Base-by-base conservation (phyloP, 2,113 vertebrate genomes). In the Pseudorhombus dupliciocellatus region DNA sequence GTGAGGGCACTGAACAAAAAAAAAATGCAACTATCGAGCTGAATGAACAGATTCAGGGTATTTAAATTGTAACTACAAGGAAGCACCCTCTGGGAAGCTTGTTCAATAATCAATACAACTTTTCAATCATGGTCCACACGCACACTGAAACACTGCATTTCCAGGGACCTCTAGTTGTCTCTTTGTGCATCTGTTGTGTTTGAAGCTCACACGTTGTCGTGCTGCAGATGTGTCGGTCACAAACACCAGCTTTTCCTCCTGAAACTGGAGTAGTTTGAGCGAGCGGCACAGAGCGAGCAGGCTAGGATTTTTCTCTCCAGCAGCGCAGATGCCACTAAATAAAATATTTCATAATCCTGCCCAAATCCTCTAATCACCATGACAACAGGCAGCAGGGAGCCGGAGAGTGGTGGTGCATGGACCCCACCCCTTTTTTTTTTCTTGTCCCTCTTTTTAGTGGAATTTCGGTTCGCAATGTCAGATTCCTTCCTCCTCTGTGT, bases 301-400 rank as follows among this genome's bases (percentile, higher is more conserved):
- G 84, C 83, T 81, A 83, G 83, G 84, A 84, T 71, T 66, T 66
- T 88, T 83, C 86, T 92, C 89, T 88, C 84, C 88, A 88, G 85
- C 85, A 86, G 87, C 89, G 82, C 89, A 91, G 90, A 93, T 92
- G 91, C 91, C 91, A 89, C 91, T 93, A 93, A 94, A 93, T 93
- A 86, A 93, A 93, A 91, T 92, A 90, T 91, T 91, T 93, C 90
- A 92, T 92, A 93, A 93, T 92, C 90, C 91, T 91, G 89, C 89
- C 92, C 89, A 93, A 93, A 91, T 92, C 90, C 91, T 91, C 90
- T 92, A 90, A 94, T 94, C 93, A 89, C 92, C 93, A 94, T 94
- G 93, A 93, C 93, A 94, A 94, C 93, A 92, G 90, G 91, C 90
- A 90, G 89, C 87, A 89, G 90, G 89, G 86, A 88, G 88, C 80